These are phyloP conservation scores for Halcyon chelicuti DNA, from an alignment of 2,797 vertebrate species.

Conservation along the genomic window DNA sequence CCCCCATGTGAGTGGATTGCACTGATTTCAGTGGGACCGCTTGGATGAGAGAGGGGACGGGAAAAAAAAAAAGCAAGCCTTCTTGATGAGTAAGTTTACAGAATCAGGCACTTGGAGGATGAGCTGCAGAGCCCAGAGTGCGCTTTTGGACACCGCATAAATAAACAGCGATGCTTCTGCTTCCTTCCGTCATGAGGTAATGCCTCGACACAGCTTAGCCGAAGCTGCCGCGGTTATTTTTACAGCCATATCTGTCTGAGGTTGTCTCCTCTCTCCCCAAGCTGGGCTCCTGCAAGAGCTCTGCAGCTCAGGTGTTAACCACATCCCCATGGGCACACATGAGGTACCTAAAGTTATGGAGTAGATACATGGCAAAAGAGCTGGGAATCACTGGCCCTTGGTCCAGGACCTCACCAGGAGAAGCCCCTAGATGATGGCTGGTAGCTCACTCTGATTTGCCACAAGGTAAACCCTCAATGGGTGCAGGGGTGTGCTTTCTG, in stretches of 20 bases:
- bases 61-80: not conserved
- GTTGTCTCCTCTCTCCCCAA: not conserved
- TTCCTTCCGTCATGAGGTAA: not conserved
- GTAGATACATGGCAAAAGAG: not conserved
- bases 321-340: fast-evolving
- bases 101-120: not conserved
- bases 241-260: not conserved
- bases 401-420: not conserved
- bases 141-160: not conserved
- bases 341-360: not conserved
- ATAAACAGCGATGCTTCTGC: not conserved
- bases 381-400: not conserved
- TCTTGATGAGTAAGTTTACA: not conserved
- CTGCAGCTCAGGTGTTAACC: fast-evolving
- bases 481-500: not conserved
- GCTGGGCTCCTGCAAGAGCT: fast-evolving
- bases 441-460: fast-evolving
- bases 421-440: fast-evolving
- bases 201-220: not conserved
- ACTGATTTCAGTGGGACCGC: not conserved
- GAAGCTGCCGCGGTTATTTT: not conserved
- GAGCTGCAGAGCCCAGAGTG: not conserved
- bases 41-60: not conserved
- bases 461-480: fast-evolving
- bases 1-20: not conserved